Conservation (phyloP, 1,140 invertebrate genomes). For the Odontomachus brunneus region DNA sequence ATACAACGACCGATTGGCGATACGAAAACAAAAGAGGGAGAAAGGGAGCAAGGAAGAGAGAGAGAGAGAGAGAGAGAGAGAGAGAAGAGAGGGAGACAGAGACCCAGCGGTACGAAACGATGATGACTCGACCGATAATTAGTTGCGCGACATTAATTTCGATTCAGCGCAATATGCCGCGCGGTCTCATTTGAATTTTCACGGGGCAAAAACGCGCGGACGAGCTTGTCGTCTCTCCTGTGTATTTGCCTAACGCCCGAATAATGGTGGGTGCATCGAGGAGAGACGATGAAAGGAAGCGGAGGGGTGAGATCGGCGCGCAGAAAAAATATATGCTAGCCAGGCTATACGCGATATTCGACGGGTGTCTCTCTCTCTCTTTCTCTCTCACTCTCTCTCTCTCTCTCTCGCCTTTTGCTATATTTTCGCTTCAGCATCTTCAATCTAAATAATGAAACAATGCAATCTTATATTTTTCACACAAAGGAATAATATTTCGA, state of each 20-base stretch:
- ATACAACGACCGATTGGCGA: conserved; percentile 12
- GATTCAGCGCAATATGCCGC: conserved; percentile 84
- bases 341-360: conserved; percentile 40
- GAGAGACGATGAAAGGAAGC: conserved; percentile 56
- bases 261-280: conserved; percentile 79
- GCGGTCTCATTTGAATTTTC: conserved; percentile 84
- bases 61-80: neutral
- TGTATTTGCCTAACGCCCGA: conserved; percentile 84
- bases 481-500: neutral
- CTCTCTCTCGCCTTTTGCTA: neutral
- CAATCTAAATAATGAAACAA: neutral
- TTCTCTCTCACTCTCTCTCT: no score
- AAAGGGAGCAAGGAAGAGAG: neutral
- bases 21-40: conserved; percentile 15
- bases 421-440: conserved; percentile 4
- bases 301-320: conserved; percentile 48
- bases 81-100: neutral
- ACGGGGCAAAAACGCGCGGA: conserved; percentile 79
- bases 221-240: conserved; percentile 79
- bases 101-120: conserved; percentile 47
- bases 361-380: no score
- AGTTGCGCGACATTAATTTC: conserved; percentile 84
- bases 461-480: neutral
- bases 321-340: conserved; percentile 40
- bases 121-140: conserved; percentile 80